phyloP scores from a whole-genome alignment of 2,113 vertebrate species.

The Microcebus ravelobensis region DNA sequence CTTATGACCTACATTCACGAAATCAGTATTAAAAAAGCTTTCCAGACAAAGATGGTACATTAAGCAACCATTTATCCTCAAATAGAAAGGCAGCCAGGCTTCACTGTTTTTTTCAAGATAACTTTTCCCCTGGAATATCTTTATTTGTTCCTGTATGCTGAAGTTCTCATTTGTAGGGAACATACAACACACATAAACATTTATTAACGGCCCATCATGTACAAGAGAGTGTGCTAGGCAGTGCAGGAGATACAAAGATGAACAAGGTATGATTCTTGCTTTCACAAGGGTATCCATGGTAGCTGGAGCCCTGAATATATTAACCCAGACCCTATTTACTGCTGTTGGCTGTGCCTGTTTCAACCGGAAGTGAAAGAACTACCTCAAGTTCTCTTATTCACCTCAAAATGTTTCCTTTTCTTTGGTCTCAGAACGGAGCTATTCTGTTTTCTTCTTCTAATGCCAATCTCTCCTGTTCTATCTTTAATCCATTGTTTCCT shows the following conservation, averaged over 20 bases:
- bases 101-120: neutral
- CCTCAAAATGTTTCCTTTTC: neutral
- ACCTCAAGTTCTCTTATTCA: neutral
- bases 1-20: slow-evolving; percentile 9
- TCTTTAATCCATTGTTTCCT: neutral
- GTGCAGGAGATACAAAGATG: neutral
- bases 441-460: neutral
- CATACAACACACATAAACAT: neutral
- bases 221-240: neutral
- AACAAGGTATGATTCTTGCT: neutral
- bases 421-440: neutral
- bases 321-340: neutral
- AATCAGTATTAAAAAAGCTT: neutral
- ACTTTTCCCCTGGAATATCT: neutral
- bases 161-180: neutral
- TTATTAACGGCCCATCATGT: neutral
- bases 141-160: neutral
- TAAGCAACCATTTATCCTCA: neutral
- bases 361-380: neutral
- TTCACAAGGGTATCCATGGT: neutral
- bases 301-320: neutral
- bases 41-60: neutral
- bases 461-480: neutral
- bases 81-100: neutral
- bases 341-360: neutral